Evolutionary conservation across 2,113 vertebrate species (phyloP), one percentile per base, ranked within the genome.

Genomic region (Clarias magur): DNA sequence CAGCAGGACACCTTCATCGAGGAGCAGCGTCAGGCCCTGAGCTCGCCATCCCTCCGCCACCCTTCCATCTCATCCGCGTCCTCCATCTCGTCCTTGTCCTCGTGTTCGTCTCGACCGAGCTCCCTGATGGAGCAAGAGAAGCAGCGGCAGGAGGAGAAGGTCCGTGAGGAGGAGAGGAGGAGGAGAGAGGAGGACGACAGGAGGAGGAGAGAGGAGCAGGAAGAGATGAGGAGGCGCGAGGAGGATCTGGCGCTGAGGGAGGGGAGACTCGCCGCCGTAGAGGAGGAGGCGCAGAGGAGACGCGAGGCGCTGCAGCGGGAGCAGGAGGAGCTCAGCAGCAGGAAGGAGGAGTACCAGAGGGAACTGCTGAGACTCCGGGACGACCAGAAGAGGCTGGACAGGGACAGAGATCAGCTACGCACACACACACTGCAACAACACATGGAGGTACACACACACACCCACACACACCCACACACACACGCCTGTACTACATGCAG

Each of bases 1-100:
- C 83, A 84, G 56, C 83, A 84, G 68, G 83, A 84, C 68, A 73
- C 83, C 5, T 84, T 84, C 83, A 84, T 84, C 27, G 83, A 84
- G 56, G 83, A 84, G 27, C 83, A 84, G 68, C 83, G 68, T 7
- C 83, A 84, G 67, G 25, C 68, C 53, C 53, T 56, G 53, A 83
- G 10, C 67, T 84, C 83, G 6, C 8, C 34, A 3, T 70, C 83
- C 30, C 27, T 42, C 30, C 83, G 83, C 25, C 83, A 84, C 34
- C 68, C 83, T 11, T 84, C 83, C 68, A 38, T 84, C 54, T 84
- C 83, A 1, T 84, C 83, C 83, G 59, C 34, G 21, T 84, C 82
- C 82, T 84, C 82, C 53, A 1, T 72, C 82, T 68, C 81, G 48
- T 84, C 83, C 21, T 27, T 6, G 11, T 84, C 83, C 2, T 84